Evolutionary conservation across 2,113 vertebrate species (phyloP), one percentile per base, ranked within the genome.

Genomic region (Orthonyx spaldingii): DNA sequence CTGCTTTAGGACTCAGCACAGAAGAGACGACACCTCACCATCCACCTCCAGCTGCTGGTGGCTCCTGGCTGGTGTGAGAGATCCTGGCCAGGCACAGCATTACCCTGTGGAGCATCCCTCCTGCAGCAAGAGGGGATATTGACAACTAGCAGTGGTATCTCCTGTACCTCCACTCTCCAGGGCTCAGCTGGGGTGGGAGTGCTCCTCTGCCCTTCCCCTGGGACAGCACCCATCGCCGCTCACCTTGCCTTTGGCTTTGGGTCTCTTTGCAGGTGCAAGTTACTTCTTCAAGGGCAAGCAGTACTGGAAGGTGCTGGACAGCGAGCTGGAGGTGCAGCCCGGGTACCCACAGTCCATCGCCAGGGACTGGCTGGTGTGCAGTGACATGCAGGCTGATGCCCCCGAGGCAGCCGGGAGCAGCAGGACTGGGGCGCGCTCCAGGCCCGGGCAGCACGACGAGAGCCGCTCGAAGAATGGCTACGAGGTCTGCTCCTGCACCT

Each of bases 271-370:
- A 99, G 99, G 99, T 41, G 98, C 99, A 5, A 98, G 98, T 53
- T 99, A 99, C 96, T 99, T 99, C 97, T 99, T 99, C 96, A 99
- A 98, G 30, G 99, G 99, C 86, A 98, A 98, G 88, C 98, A 99
- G 70, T 99, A 99, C 97, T 99, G 99, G 99, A 98, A 99, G 33
- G 98, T 99, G 75, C 93, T 96, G 33, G 98, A 98, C 93, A 98
- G 98, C 0, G 98, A 98, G 71, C 98, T 98, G 98, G 99, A 99
- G 92, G 98, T 82, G 7, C 99, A 99, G 47, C 96, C 97, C 0
- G 98, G 98, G 2, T 99, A 98, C 82, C 99, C 99, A 0, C 98
- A 97, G 85, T 97, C 98, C 94, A 99, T 98, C 0, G 99, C 99
- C 2, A 98, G 91, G 81, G 99, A 99, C 98, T 99, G 99, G 99